Conservation (phyloP, 1,140 invertebrate genomes). For the Palaemon carinicauda region DNA sequence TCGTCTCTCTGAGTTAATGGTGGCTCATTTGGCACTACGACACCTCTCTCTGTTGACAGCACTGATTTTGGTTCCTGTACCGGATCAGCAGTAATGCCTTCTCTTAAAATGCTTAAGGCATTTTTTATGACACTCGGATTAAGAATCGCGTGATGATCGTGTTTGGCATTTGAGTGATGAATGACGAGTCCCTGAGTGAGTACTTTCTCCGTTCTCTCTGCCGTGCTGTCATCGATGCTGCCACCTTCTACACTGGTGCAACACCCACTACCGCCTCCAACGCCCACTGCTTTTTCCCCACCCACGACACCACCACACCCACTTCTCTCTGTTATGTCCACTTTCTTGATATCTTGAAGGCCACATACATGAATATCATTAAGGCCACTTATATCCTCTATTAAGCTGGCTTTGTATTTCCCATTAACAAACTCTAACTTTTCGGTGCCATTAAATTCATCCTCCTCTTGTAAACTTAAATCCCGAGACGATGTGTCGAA, state of each 20-base stretch:
- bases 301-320: background rate
- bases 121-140: slow-evolving; percentile 17
- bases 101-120: slow-evolving; percentile 8
- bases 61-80: background rate
- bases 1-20: background rate
- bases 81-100: background rate
- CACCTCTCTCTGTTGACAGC: background rate
- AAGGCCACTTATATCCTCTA: background rate
- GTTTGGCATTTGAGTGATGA: background rate
- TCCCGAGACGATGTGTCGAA: background rate
- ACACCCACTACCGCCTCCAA: background rate
- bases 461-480: background rate
- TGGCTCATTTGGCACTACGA: background rate
- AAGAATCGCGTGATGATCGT: background rate
- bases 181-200: slow-evolving; percentile 22
- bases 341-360: background rate
- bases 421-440: slow-evolving; percentile 37
- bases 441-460: background rate
- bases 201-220: slow-evolving; percentile 21
- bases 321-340: background rate
- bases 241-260: background rate
- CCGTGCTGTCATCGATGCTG: slow-evolving; percentile 2
- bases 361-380: background rate
- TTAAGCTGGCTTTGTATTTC: background rate
- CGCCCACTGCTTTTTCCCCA: background rate